Evolutionary conservation across 2,888 invertebrate genomes (phyloP).

Genomic region (Drosophila quasianomalipes): DNA sequence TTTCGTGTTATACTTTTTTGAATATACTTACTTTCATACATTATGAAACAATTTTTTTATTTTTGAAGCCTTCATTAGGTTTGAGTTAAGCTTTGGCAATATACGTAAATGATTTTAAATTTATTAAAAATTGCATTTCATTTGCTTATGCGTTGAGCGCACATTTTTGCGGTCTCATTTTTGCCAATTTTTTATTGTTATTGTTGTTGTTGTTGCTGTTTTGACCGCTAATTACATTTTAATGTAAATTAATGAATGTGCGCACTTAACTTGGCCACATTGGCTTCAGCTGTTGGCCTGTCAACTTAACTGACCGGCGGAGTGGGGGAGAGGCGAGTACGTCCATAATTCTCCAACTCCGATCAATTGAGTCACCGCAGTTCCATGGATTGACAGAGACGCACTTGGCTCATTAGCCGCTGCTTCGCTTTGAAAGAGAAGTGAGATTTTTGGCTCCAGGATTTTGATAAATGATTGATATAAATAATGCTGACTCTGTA

Average conservation of each 20-base stretch:
- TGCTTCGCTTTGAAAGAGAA: conserved; percentile 52
- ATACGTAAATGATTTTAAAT: conserved; percentile 29
- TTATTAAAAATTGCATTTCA: conserved; percentile 62
- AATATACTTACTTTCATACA: background rate
- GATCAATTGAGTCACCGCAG: conserved; percentile 62
- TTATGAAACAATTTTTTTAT: background rate
- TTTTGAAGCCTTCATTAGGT: conserved; percentile 5
- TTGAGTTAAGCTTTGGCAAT: conserved; percentile 17
- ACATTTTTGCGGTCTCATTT: conserved; percentile 64
- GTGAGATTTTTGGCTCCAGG: conserved; percentile 24
- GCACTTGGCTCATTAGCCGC: conserved; percentile 73
- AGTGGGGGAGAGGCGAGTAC: background rate
- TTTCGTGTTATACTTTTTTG: background rate
- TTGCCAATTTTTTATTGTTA: conserved; percentile 12
- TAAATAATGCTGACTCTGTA: conserved; percentile 52
- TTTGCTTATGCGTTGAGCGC: conserved; percentile 43
- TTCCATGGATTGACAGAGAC: conserved; percentile 48
- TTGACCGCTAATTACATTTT: conserved; percentile 82
- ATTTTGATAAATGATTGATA: conserved; percentile 78
- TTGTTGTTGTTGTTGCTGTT: conserved; percentile 22
- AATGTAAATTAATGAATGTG: conserved; percentile 83
- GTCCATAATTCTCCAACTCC: conserved; percentile 33
- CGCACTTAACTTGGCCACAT: conserved; percentile 74
- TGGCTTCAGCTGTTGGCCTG: conserved; percentile 49
- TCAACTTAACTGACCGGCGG: conserved; percentile 57